These are phyloP conservation scores for Pipistrellus kuhlii DNA, from an alignment of 2,797 vertebrate genomes.

Conservation along the genomic window DNA sequence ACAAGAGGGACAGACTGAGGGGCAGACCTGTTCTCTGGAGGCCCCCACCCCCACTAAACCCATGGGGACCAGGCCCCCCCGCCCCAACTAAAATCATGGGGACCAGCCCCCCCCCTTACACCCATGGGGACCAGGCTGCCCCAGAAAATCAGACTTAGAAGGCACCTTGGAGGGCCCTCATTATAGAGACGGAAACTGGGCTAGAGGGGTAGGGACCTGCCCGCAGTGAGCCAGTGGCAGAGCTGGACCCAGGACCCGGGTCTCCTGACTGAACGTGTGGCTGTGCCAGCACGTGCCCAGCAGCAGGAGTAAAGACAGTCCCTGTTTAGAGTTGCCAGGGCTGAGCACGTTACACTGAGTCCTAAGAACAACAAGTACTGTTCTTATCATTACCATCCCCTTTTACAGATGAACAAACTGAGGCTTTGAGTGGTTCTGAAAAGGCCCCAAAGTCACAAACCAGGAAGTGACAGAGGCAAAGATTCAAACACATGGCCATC, in stretches of 20 bases:
- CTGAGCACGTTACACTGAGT: neutral
- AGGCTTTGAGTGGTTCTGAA: neutral
- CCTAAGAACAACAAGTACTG: neutral
- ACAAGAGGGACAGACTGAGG: neutral
- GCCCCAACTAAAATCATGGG: neutral
- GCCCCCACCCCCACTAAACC: neutral
- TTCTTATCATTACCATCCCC: neutral
- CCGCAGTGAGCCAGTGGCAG: neutral
- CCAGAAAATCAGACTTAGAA: neutral
- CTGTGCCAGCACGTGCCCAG: neutral
- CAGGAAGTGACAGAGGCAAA: neutral
- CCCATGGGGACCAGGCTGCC: neutral
- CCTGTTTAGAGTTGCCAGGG: neutral
- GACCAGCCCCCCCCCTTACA: neutral
- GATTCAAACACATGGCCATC: neutral
- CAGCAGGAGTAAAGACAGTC: neutral
- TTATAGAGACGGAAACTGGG: neutral
- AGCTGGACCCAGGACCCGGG: neutral
- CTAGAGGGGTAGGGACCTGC: neutral
- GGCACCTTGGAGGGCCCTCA: neutral
- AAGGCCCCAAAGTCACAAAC: constrained; percentile 9
- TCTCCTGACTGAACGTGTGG: neutral
- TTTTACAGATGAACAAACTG: neutral
- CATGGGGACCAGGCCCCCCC: neutral
- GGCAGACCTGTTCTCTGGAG: neutral